Conservation (phyloP, 1,140 invertebrate genomes). For the Brachionus manjavacas region DNA sequence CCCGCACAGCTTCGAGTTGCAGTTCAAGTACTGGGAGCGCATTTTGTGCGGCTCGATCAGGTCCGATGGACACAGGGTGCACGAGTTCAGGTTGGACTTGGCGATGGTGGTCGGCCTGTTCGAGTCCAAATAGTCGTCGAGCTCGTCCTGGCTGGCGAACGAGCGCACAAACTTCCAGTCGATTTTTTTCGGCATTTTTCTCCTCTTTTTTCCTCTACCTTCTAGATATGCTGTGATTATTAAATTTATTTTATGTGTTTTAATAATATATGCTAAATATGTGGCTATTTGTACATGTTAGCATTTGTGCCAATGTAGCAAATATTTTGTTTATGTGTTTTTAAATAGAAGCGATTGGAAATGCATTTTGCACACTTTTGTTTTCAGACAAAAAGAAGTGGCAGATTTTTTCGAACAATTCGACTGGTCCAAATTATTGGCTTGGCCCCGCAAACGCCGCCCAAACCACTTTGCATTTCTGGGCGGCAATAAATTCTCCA, state of each 20-base stretch:
- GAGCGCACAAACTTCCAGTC: conserved; percentile 14
- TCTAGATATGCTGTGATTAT: background rate
- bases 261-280: background rate
- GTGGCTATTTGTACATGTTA: background rate
- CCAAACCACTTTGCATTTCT: too few relatives aligned
- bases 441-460: background rate
- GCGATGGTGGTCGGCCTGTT: background rate
- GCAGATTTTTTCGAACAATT: background rate
- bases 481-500: too few relatives aligned
- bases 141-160: background rate
- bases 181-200: background rate
- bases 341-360: background rate
- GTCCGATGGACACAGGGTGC: background rate
- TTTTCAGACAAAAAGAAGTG: background rate
- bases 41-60: conserved; percentile 22
- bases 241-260: background rate
- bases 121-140: background rate
- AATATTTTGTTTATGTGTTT: background rate
- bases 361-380: background rate
- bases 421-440: background rate
- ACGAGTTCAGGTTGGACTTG: conserved; percentile 8
- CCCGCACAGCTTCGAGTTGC: background rate
- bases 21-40: conserved; percentile 4
- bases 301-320: background rate
- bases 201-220: background rate